Conservation (phyloP, 2,113 vertebrate genomes). For the Micromys minutus region DNA sequence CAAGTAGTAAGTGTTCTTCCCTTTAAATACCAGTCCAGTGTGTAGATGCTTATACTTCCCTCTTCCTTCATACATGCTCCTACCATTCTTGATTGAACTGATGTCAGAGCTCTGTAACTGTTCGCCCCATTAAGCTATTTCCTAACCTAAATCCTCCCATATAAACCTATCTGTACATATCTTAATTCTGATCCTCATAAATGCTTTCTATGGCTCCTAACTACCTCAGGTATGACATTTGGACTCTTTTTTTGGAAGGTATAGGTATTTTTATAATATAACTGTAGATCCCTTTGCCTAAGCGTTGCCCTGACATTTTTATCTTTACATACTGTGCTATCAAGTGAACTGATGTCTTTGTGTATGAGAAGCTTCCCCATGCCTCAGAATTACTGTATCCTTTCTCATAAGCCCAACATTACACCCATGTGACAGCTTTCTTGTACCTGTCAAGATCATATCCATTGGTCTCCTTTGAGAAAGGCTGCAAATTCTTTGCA, state of each 20-base stretch:
- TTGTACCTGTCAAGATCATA: neutral
- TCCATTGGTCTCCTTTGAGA: neutral
- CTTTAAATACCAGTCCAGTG: neutral
- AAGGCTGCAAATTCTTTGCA: neutral
- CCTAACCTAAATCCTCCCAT: neutral
- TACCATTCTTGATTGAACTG: neutral
- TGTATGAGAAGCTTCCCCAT: neutral
- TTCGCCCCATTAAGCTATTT: neutral
- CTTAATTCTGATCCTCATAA: neutral
- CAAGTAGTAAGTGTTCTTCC: neutral
- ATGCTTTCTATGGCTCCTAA: neutral
- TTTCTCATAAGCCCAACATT: neutral
- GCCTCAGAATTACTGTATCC: neutral
- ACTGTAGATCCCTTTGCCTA: neutral
- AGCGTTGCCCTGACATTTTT: neutral
- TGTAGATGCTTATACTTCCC: neutral
- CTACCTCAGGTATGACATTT: neutral
- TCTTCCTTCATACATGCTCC: neutral
- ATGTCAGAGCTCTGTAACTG: neutral
- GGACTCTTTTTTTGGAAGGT: neutral
- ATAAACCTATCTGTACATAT: neutral
- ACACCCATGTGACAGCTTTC: neutral
- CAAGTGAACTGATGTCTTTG: neutral
- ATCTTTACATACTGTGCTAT: fast-evolving
- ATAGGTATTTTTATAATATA: neutral